A percentile compares a stretch with the other conserved stretches of the same genome.
Evolutionary conservation across 2,113 vertebrate species (phyloP).

Genomic region (Xyliphius kryptos): DNA sequence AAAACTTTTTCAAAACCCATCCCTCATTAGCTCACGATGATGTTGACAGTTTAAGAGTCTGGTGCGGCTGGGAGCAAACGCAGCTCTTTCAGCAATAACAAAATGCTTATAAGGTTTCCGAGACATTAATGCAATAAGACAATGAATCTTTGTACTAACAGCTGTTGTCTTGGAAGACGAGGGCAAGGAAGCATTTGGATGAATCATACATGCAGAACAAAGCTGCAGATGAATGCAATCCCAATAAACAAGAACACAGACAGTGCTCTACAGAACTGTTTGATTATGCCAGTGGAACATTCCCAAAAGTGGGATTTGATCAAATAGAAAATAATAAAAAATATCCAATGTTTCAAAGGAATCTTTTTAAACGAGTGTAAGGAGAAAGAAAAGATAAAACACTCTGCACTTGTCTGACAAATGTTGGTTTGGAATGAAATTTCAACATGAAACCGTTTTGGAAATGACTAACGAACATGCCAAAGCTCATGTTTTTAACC

Average conservation of each 20-base stretch:
- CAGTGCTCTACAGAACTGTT: neutral
- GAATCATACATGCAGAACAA: conserved; percentile 14
- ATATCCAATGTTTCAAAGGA: too few species aligned
- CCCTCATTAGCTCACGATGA: neutral
- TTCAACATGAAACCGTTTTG: too few species aligned
- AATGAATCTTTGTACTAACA: conserved; percentile 17
- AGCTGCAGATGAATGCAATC: conserved; percentile 1
- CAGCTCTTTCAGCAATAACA: neutral
- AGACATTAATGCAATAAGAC: conserved; percentile 21
- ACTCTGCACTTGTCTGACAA: too few species aligned
- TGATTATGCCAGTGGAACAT: neutral
- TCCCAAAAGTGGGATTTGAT: too few species aligned
- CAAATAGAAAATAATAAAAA: too few species aligned
- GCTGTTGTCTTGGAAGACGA: conserved; percentile 9
- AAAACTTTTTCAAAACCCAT: neutral
- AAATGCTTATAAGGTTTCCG: conserved; percentile 21
- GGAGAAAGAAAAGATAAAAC: too few species aligned
- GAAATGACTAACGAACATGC: too few species aligned
- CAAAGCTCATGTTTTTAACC: too few species aligned
- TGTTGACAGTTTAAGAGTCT: neutral
- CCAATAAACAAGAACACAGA: neutral
- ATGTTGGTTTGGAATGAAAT: too few species aligned
- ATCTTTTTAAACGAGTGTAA: too few species aligned
- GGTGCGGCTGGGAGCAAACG: neutral
- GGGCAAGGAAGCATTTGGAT: neutral